These are phyloP conservation scores for Erannis defoliaria DNA, from an alignment of 2,888 invertebrate genomes.

Conservation along the genomic window DNA sequence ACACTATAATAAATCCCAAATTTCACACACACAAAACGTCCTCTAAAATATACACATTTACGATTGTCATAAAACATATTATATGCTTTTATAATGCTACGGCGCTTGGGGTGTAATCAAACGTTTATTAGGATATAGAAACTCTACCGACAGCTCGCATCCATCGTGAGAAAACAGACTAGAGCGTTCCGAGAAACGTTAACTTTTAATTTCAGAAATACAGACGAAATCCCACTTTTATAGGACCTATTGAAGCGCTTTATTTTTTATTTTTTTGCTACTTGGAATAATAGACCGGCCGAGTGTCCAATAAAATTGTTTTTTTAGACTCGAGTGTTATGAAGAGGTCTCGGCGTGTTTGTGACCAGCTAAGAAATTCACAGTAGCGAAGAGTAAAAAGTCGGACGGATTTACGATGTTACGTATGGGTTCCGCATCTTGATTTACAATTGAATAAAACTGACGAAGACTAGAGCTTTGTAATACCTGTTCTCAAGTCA, in stretches of 20 bases:
- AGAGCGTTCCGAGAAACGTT: conserved; percentile 74
- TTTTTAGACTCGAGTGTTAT: conserved; percentile 61
- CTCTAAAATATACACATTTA: conserved; percentile 62
- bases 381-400: conserved; percentile 63
- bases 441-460: conserved; percentile 23
- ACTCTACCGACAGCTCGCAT: conserved; percentile 59
- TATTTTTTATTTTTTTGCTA: conserved; percentile 68
- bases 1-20: conserved; percentile 27
- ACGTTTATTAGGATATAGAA: conserved; percentile 74
- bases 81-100: conserved; percentile 74
- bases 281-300: conserved; percentile 61
- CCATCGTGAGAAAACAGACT: conserved; percentile 74
- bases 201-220: conserved; percentile 80
- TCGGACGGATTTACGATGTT: conserved; percentile 35
- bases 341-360: conserved; percentile 56
- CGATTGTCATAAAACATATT: conserved; percentile 73
- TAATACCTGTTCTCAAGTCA: conserved; percentile 6
- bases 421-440: conserved; percentile 39
- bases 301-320: conserved; percentile 66
- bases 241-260: conserved; percentile 71
- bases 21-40: conserved; percentile 42
- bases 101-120: conserved; percentile 80
- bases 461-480: conserved; percentile 9
- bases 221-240: conserved; percentile 80
- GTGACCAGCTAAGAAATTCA: conserved; percentile 50